These are phyloP conservation scores for Pangasianodon hypophthalmus DNA, from an alignment of 2,113 vertebrate species.

Conservation along the genomic window DNA sequence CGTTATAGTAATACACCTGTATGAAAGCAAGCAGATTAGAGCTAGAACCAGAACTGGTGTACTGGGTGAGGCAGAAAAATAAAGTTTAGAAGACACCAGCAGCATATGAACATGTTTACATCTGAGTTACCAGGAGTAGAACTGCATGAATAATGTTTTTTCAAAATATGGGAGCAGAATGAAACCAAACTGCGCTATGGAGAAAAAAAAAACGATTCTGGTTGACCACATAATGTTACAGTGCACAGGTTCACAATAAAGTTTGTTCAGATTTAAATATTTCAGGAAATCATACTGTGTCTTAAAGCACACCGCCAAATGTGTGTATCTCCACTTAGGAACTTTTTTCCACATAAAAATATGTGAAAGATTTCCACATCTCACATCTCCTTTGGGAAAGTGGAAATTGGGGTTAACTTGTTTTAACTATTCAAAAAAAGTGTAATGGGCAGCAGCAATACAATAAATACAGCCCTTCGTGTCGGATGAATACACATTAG, in stretches of 20 bases:
- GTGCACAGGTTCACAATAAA: not conserved
- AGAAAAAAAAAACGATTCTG: not conserved
- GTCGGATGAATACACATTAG: not conserved
- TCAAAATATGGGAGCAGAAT: too few relatives aligned
- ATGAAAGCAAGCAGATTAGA: not conserved
- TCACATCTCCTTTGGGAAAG: not conserved
- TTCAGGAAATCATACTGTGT: not conserved
- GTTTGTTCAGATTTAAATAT: not conserved
- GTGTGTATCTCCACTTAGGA: not conserved
- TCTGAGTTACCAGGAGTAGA: not conserved
- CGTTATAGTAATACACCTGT: constrained; percentile 88
- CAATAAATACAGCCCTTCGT: not conserved
- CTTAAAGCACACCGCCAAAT: not conserved
- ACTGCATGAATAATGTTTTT: not conserved
- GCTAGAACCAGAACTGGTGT: not conserved
- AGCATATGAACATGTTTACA: not conserved
- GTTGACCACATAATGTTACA: not conserved
- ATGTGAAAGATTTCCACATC: not conserved
- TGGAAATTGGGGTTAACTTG: not conserved
- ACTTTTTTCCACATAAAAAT: not conserved
- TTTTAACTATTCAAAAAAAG: not conserved
- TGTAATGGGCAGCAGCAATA: not conserved
- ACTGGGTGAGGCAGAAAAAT: not conserved
- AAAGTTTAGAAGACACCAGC: not conserved
- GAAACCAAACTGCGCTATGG: too few relatives aligned